phyloP scores from a whole-genome alignment of 1,140 invertebrate species.

The Thrips palmi region DNA sequence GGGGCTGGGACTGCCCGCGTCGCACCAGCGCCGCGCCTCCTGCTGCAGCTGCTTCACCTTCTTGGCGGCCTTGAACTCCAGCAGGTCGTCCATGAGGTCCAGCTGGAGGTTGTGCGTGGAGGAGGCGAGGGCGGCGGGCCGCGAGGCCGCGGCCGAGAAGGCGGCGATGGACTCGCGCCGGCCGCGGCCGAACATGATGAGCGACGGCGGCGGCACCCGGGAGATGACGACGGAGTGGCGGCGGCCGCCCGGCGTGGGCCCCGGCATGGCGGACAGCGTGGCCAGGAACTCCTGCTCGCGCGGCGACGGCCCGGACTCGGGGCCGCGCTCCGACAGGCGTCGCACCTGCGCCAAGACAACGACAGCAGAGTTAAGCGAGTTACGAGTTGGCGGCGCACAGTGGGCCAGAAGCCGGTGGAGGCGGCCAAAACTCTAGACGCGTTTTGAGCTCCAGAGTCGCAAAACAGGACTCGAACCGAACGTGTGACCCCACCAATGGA shows the following conservation, averaged over 20 bases:
- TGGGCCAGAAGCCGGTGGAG: too few relatives aligned
- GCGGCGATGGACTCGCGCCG: slow-evolving; percentile 61
- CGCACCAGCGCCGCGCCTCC: too few relatives aligned
- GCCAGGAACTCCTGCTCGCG: slow-evolving; percentile 60
- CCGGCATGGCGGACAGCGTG: slow-evolving; percentile 48
- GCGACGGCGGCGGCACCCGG: slow-evolving; percentile 40
- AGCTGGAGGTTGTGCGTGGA: slow-evolving; percentile 45
- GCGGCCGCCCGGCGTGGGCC: slow-evolving; percentile 47
- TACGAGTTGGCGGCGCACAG: too few relatives aligned
- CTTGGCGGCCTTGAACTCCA: slow-evolving; percentile 41
- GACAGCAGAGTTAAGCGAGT: too few relatives aligned
- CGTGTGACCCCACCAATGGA: too few relatives aligned
- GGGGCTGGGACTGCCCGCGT: too few relatives aligned
- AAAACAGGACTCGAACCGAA: too few relatives aligned
- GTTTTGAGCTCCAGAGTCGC: too few relatives aligned
- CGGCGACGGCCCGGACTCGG: slow-evolving; percentile 38
- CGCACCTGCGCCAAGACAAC: slow-evolving; percentile 35
- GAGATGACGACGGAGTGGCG: slow-evolving; percentile 70
- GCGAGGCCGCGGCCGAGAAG: slow-evolving; percentile 27
- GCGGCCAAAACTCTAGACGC: too few relatives aligned
- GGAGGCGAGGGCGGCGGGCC: slow-evolving; percentile 7
- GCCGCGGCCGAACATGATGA: slow-evolving; percentile 48
- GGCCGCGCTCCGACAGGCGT: slow-evolving; percentile 53
- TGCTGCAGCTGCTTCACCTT: slow-evolving; percentile 73
- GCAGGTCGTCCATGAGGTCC: slow-evolving; percentile 72